A percentile compares a stretch with the other conserved stretches of the same genome.
Evolutionary conservation across 2,888 invertebrate genomes (phyloP).

Genomic region (Drosophila mimica): DNA sequence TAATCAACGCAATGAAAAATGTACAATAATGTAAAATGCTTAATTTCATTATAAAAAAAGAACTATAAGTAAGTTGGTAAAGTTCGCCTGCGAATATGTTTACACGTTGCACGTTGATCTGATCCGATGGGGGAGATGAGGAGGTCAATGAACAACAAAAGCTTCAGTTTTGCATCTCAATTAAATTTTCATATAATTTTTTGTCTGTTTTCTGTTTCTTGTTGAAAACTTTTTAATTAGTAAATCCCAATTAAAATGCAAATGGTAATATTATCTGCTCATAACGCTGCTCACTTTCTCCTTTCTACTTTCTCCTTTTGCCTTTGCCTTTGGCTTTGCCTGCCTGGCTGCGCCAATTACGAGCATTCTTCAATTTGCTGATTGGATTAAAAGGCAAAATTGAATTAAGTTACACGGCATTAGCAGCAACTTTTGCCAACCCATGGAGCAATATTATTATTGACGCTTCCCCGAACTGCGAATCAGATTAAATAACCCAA

Average conservation of each 20-base stretch:
- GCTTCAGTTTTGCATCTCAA: constrained; percentile 15
- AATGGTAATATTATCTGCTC: constrained; percentile 67
- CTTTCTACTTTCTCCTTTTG: constrained; percentile 8
- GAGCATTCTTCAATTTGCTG: constrained; percentile 70
- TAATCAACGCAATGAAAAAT: background rate
- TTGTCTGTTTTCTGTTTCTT: background rate
- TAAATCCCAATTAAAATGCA: constrained; percentile 74
- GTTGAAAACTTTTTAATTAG: constrained; percentile 73
- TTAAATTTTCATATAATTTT: constrained; percentile 37
- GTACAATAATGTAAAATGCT: background rate
- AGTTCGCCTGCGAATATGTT: background rate
- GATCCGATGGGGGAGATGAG: constrained; percentile 6
- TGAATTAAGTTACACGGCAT: constrained; percentile 74
- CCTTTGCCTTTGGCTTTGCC: background rate
- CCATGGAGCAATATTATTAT: constrained; percentile 20
- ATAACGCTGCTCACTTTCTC: constrained; percentile 30
- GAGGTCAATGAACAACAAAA: constrained; percentile 1
- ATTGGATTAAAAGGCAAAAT: constrained; percentile 75
- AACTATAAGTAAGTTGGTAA: background rate
- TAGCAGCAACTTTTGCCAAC: constrained; percentile 43
- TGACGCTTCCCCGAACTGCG: constrained; percentile 17
- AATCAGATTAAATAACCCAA: constrained; percentile 37
- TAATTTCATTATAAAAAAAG: background rate
- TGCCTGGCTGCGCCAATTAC: constrained; percentile 55
- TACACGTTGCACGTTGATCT: background rate